phyloP scores from a whole-genome alignment of 1,140 invertebrate genomes.

The Lepeophtheirus salmonis region DNA sequence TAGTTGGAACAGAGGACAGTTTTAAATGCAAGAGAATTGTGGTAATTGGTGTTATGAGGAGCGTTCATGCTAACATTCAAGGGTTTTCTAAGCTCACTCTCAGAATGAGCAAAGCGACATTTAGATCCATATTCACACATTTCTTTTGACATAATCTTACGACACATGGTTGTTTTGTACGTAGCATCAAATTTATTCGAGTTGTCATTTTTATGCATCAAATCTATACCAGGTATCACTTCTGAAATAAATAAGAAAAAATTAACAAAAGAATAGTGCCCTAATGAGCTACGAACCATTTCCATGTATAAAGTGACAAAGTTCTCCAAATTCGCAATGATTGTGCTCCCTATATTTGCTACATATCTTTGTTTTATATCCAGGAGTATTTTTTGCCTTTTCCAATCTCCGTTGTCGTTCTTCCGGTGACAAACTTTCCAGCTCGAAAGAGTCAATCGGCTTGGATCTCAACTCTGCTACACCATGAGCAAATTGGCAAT shows the following conservation, averaged over 20 bases:
- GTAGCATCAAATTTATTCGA: background rate
- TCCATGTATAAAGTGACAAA: constrained; percentile 11
- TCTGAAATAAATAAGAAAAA: background rate
- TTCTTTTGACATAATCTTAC: background rate
- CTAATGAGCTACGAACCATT: background rate
- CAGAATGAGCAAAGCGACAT: constrained; percentile 1
- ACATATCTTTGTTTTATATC: constrained; percentile 6
- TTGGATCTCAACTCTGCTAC: constrained; percentile 5
- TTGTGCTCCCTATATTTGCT: background rate
- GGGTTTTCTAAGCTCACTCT: background rate
- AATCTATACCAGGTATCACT: background rate
- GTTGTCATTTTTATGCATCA: background rate
- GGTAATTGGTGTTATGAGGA: background rate
- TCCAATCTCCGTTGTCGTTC: background rate
- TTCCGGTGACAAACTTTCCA: background rate
- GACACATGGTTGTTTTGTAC: constrained; percentile 14
- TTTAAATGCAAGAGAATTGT: constrained; percentile 1
- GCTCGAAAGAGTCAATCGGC: background rate
- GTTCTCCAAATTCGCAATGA: constrained; percentile 10
- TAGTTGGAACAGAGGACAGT: constrained; percentile 2
- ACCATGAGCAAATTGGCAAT: constrained; percentile 12
- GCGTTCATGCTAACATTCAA: background rate
- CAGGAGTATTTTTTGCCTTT: background rate
- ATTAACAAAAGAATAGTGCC: background rate
- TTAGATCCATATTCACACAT: constrained; percentile 5